Base-by-base conservation (phyloP, 2,888 invertebrate species). In the Drosophila mayaguana region DNA sequence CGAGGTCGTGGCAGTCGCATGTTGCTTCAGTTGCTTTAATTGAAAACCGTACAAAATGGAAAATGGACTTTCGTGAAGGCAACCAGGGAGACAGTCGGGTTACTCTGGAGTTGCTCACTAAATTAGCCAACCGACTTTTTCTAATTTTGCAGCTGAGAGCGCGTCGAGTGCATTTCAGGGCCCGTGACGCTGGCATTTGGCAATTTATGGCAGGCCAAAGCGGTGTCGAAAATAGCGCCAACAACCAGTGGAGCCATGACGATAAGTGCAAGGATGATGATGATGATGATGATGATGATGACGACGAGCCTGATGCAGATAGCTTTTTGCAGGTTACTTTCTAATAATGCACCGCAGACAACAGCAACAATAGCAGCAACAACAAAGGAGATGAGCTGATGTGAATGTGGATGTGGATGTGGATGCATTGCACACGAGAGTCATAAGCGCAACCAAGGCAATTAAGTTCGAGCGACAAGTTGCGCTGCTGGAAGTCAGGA, bases 201-300 rank as follows among this genome's bases (percentile, higher is more conserved):
- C 72, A 89, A 89, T 86, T 86, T 86, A 86, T 89, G 89, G 86
- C 83, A 83, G 83, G 84, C 88, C 83, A 75, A 72, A 66, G 73
- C 83, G 62, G 89, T 88, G 86, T 89, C 88, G 89, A 89, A 86
- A 89, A 85, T 89, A 88, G 90, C 89, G 88, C 90, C 89, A 85
- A 75, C 72, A 72, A 73, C 70, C 22, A 8, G 40, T 40, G 25
- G 28, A 61, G 63, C 55, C 63, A 54, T 53, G 50, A 48, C 57
- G 48, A 40, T 38, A 59, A 59, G 59, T 48, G 38, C 57, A 72
- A 72, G 79, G 69, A 75, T 81, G 87, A 67, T 48, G 61, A 75
- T 71, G 87, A 67, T 42, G 65, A 61, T 56, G 76, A 66, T 28
- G 28, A 67, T 42, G 65, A 61, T 56, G 76, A 66, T 69, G 64